Evolutionary conservation across 2,888 invertebrate species (phyloP), one percentile per base, ranked within the genome.

Genomic region (Gibbula magus): DNA sequence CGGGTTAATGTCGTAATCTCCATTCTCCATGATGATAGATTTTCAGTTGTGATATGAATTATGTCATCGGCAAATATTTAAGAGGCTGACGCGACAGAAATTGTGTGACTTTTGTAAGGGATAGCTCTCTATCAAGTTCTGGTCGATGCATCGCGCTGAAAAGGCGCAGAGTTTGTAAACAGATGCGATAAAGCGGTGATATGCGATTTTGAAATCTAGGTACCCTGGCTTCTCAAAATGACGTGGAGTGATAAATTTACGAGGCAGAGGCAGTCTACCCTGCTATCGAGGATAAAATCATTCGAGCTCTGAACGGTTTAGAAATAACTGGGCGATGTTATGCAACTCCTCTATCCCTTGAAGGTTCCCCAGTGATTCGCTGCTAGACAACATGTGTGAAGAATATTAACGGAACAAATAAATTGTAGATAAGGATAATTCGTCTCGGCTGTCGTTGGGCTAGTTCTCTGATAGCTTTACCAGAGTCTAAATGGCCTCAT

Each of bases 21-120:
- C 18, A 29, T 29, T 61, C 61, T 29, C 18, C 61, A 61, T 29
- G 29, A 25, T 29, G 61, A 61, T 61, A 61, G 61, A 61, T 61
- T 61, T 45, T 29, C 61, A 25, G 7, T 25, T 13, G 16, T 61
- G 61, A 61, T 61, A 61, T 61, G 61, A 61, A 61, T 61, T 61
- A 61, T 61, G 61, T 61, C 61, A 61, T 61, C 61, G 29, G 29
- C 61, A 61, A 61, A 61, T 61, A 61, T 61, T 61, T 61, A 61
- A 61, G 61, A 61, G 61, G 29, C 25, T 61, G 61, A 61, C 61
- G 29, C 61, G 61, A 61, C 61, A 61, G 61, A 61, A 61, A 61
- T 25, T 29, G 61, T 61, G 61, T 29, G 61, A 61, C 61, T 61
- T 61, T 61, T 61, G 61, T 29, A 61, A 61, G 61, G 29, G 29